Base-by-base conservation (phyloP, 2,113 vertebrate species). In the Canis aureus region DNA sequence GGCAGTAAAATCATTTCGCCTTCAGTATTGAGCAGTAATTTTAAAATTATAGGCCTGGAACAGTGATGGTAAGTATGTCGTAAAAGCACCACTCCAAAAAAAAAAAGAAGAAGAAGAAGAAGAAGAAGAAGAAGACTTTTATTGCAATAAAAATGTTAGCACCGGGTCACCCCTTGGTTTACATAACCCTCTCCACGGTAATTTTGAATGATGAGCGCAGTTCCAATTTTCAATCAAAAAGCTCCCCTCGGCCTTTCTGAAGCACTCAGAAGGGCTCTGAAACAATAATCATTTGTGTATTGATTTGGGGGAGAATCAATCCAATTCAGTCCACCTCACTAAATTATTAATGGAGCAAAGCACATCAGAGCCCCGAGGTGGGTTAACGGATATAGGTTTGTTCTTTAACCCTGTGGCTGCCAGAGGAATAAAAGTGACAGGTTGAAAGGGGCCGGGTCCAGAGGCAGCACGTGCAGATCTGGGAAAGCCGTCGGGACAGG, bases 31-130 rank as follows among this genome's bases (percentile, higher is more conserved):
- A 97, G 96, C 82, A 87, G 89, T 96, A 95, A 97, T 98, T 95
- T 97, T 97, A 87, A 98, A 98, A 98, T 97, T 95, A 97, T 4
- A 8, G 90, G 69, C 93, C 93, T 97, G 89, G 92, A 98, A 97
- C 88, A 82, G 38, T 69, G 95, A 67, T 93, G 94, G 94, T 96
- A 93, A 97, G 95, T n/a, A 62, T 95, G 64, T 97, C 73, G 62
- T 98, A 92, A 97, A 98, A 95, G 23, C 96, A 88, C 89, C 95
- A 92, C 97, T 97, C 73, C 74, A 55, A 38, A 86, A 93, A n/a
- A 20, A 43, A n/a, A n/a, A 35, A 23, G 38, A 38, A 38, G 38
- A 43, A 9, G 78, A 73, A 83, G 38, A 25, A 23, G 43, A 43
- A 43, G 43, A 43, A 78, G 38, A 89, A 66, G 86, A 23, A 35